These are phyloP conservation scores for Apamea anceps DNA, from an alignment of 2,888 invertebrate species.

Conservation along the genomic window DNA sequence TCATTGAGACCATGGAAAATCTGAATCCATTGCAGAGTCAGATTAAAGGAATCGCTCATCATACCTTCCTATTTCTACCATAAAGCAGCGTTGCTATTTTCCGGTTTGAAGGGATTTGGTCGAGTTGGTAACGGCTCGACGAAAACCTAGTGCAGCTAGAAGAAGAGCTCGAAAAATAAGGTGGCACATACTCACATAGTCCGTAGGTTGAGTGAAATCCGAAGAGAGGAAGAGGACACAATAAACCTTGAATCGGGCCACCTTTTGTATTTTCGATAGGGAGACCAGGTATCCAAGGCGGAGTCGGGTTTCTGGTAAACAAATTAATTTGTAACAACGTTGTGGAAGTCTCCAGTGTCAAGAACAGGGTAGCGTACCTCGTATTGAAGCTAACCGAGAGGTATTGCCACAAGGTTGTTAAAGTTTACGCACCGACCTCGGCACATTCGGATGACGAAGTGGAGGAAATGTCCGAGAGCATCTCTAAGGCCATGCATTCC, in stretches of 20 bases:
- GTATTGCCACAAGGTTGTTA: no score
- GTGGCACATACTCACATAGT: background rate
- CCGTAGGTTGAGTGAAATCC: background rate
- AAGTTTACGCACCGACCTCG: background rate
- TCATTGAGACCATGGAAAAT: background rate
- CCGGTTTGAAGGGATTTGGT: background rate
- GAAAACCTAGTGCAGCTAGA: background rate
- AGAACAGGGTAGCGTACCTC: background rate
- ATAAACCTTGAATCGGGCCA: background rate
- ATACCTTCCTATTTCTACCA: background rate
- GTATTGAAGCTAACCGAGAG: no score
- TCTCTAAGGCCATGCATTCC: background rate
- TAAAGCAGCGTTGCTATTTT: background rate
- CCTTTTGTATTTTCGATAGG: background rate
- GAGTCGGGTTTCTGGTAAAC: background rate
- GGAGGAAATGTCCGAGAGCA: no score
- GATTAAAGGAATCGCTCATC: background rate
- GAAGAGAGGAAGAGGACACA: no score
- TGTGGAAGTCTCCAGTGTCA: background rate
- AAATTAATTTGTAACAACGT: background rate
- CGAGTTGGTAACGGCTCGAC: background rate
- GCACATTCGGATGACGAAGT: background rate
- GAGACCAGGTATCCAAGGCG: background rate
- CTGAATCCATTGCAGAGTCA: background rate
- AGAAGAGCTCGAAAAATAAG: background rate